Percentiles rank a stretch among this genome's conserved stretches.
phyloP scores from a whole-genome alignment of 2,113 vertebrate species.

The Amblyopsis rosae region DNA sequence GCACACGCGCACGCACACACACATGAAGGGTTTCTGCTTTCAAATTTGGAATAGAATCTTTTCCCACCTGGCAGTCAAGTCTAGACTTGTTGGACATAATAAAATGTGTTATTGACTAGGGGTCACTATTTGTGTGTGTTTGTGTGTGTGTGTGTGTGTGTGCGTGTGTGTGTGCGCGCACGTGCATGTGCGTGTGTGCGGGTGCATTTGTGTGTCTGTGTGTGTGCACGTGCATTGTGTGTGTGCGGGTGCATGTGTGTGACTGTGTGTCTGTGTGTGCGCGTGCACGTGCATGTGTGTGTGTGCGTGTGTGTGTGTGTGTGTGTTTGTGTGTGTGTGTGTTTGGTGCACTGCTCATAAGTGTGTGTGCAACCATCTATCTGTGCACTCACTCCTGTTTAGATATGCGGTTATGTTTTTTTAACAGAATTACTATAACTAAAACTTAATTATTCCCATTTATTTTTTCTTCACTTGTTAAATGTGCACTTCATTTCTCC shows the following conservation, averaged over 20 bases:
- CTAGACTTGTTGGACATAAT: constrained; percentile 51
- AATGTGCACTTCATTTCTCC: neutral
- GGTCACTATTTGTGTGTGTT: neutral
- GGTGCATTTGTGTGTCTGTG: constrained; percentile 1
- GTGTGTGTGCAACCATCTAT: too few relatives aligned
- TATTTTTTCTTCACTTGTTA: too few relatives aligned
- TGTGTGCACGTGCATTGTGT: neutral
- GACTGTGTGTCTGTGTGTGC: neutral
- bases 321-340: neutral
- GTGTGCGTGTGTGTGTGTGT: neutral
- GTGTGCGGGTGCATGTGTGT: neutral
- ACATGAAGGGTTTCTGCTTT: constrained; percentile 12
- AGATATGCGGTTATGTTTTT: too few relatives aligned
- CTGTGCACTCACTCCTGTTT: too few relatives aligned
- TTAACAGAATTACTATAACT: too few relatives aligned
- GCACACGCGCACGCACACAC: neutral
- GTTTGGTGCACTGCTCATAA: neutral
- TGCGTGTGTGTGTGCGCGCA: neutral
- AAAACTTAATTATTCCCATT: too few relatives aligned
- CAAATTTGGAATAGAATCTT: constrained; percentile 36
- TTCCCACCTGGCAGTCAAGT: constrained; percentile 40
- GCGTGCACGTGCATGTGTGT: neutral
- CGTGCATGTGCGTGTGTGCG: neutral
- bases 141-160: constrained; percentile 6
- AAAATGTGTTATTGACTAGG: constrained; percentile 35